phyloP scores from a whole-genome alignment of 2,888 invertebrate genomes.

The Eristalis intricaria region DNA sequence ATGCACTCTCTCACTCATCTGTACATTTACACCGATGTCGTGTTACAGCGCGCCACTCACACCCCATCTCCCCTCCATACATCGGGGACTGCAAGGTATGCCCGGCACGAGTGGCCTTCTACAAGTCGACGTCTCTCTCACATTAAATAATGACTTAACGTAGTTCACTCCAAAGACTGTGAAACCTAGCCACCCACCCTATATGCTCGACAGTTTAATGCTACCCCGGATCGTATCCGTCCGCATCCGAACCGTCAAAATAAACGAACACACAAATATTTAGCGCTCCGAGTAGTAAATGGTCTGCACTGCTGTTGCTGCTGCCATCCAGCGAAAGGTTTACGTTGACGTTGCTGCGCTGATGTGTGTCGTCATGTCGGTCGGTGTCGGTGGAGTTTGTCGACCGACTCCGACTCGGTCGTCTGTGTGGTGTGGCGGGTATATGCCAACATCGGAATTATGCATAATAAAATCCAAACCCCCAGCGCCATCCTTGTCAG shows the following conservation, averaged over 20 bases:
- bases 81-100: conserved; percentile 38
- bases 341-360: conserved; percentile 27
- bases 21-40: conserved; percentile 35
- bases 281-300: conserved; percentile 44
- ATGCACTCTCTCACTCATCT: conserved; percentile 16
- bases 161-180: conserved; percentile 49
- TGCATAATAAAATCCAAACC: conserved; percentile 63
- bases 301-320: conserved; percentile 17
- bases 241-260: conserved; percentile 61
- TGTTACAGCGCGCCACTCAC: conserved; percentile 39
- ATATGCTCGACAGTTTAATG: neutral
- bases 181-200: neutral
- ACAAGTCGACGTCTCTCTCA: conserved; percentile 35
- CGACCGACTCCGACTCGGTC: conserved; percentile 58
- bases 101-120: conserved; percentile 26
- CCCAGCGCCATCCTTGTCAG: conserved; percentile 26
- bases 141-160: conserved; percentile 70
- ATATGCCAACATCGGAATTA: conserved; percentile 64
- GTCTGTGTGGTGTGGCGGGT: conserved; percentile 21
- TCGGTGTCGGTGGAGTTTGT: conserved; percentile 53
- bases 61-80: neutral
- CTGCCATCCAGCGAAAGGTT: conserved; percentile 16
- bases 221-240: neutral
- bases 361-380: conserved; percentile 22
- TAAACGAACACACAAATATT: conserved; percentile 63